A percentile compares a stretch with the other conserved stretches of the same genome.
Evolutionary conservation across 1,140 invertebrate species (phyloP).

Genomic region (Sarcophaga peregrina): DNA sequence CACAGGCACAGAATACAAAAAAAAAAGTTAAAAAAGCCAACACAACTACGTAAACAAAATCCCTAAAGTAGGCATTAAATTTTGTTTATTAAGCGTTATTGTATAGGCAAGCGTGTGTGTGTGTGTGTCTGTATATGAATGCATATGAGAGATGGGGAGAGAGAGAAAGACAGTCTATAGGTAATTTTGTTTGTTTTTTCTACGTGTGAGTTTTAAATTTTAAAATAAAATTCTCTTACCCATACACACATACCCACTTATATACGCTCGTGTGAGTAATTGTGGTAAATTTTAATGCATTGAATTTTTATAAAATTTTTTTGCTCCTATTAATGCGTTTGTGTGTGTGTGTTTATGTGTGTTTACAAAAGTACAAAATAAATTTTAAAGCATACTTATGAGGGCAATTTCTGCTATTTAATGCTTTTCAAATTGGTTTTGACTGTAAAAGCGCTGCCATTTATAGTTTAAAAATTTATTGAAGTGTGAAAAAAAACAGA

Average conservation of each 20-base stretch:
- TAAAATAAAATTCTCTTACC: too few relatives aligned
- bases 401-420: background rate
- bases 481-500: too few relatives aligned
- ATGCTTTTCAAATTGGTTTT: background rate
- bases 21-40: background rate
- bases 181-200: too few relatives aligned
- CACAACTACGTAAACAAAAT: background rate
- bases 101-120: background rate
- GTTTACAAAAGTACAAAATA: background rate
- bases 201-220: too few relatives aligned
- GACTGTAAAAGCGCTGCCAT: too few relatives aligned
- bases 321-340: too few relatives aligned
- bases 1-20: too few relatives aligned
- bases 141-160: too few relatives aligned
- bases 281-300: background rate
- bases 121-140: background rate
- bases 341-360: background rate
- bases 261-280: background rate
- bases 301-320: background rate
- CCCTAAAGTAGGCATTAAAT: slow-evolving; percentile 13
- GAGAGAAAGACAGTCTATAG: too few relatives aligned
- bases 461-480: too few relatives aligned
- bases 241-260: too few relatives aligned
- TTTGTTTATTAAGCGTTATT: background rate
- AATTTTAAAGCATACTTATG: slow-evolving; percentile 3